These are phyloP conservation scores for Dromaius novaehollandiae DNA, from an alignment of 2,113 vertebrate species.

Conservation along the genomic window DNA sequence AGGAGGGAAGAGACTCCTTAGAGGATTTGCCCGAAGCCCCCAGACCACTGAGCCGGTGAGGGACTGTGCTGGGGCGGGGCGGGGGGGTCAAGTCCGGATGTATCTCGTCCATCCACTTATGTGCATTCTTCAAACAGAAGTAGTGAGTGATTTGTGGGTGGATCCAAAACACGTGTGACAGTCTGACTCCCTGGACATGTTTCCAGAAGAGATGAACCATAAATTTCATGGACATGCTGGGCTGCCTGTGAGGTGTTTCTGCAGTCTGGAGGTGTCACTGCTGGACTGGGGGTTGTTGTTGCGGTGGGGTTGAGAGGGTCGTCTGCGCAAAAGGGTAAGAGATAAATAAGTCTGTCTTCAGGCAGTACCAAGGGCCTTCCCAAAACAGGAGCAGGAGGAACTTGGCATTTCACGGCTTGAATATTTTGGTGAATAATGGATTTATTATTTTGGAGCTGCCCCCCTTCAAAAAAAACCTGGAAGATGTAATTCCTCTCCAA, in stretches of 20 bases:
- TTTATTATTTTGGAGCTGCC: neutral
- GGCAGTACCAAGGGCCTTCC: neutral
- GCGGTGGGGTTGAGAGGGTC: neutral
- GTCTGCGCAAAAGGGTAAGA: neutral
- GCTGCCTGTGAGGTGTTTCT: neutral
- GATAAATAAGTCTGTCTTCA: neutral
- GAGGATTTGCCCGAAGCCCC: neutral
- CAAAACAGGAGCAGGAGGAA: neutral
- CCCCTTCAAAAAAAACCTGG: neutral
- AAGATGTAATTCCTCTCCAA: neutral
- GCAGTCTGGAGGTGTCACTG: fast-evolving
- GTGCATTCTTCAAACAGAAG: neutral
- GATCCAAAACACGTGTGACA: neutral
- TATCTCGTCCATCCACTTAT: neutral
- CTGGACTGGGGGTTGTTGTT: neutral
- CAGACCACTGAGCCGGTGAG: neutral
- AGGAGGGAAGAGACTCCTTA: neutral
- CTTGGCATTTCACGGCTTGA: neutral
- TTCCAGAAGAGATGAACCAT: neutral
- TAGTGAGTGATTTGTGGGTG: neutral
- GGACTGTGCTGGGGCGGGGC: neutral
- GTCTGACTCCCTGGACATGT: too few species aligned
- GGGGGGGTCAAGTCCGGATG: neutral
- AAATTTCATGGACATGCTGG: neutral
- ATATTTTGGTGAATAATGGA: neutral